Percentiles rank a stretch among this genome's conserved stretches.
Conservation (phyloP, 2,888 invertebrate genomes). For the Hydrotaea cyrtoneurina region DNA sequence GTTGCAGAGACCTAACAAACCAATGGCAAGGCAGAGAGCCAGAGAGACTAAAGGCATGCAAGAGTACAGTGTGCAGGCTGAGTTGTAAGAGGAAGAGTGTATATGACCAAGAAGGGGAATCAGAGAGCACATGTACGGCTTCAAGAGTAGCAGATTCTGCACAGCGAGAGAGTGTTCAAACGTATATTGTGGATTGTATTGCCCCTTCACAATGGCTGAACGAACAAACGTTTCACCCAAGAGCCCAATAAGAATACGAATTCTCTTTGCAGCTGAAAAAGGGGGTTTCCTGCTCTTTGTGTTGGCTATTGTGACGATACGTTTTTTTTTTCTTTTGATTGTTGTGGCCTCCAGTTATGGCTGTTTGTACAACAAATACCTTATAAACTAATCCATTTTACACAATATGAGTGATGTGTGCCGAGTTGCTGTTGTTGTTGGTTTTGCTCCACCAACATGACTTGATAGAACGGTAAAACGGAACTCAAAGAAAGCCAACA, state of each 20-base stretch:
- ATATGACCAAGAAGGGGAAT: not conserved
- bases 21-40: conserved; percentile 14
- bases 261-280: not conserved
- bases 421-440: not conserved
- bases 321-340: too few relatives aligned
- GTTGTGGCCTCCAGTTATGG: too few relatives aligned
- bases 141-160: not conserved
- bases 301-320: too few relatives aligned
- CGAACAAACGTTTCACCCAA: too few relatives aligned
- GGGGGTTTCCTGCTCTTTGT: not conserved
- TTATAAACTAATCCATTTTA: conserved; percentile 23
- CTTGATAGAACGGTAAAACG: conserved; percentile 53
- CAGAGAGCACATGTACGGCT: not conserved
- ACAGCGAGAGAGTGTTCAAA: too few relatives aligned
- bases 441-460: not conserved
- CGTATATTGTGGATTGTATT: not conserved
- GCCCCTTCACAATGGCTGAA: conserved; percentile 2
- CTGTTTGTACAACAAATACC: not conserved
- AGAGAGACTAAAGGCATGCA: too few relatives aligned
- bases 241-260: conserved; percentile 27
- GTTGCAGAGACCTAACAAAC: not conserved
- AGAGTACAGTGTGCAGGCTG: not conserved
- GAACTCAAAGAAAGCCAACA: not conserved
- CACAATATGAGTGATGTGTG: conserved; percentile 27
- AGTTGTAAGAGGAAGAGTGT: not conserved